Evolutionary conservation across 2,888 invertebrate genomes (phyloP).

Genomic region (Galerucella nymphaeae): DNA sequence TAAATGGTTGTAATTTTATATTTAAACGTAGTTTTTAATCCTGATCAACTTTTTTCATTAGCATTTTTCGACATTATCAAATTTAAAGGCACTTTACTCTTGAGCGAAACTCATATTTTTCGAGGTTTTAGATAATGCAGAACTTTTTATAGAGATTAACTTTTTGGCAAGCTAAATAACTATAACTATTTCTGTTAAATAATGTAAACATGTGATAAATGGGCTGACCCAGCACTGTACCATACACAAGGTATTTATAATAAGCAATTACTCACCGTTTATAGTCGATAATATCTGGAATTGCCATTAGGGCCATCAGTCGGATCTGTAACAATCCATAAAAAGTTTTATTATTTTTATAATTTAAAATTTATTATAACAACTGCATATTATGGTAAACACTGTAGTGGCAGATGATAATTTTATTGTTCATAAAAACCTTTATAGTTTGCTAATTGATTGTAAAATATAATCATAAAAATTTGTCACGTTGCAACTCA

Average conservation of each 20-base stretch:
- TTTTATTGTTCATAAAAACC: slow-evolving; percentile 19
- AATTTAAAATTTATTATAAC: slow-evolving; percentile 35
- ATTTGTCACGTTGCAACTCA: background rate
- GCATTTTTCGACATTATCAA: too few relatives aligned
- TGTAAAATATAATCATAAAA: slow-evolving; percentile 6
- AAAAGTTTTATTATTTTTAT: slow-evolving; percentile 39
- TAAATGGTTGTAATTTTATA: too few relatives aligned
- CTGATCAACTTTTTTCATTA: too few relatives aligned
- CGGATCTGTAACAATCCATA: slow-evolving; percentile 51
- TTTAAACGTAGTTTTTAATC: too few relatives aligned
- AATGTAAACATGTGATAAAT: background rate
- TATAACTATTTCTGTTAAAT: too few relatives aligned
- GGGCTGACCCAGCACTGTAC: background rate
- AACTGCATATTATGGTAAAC: slow-evolving; percentile 12
- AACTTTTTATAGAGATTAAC: too few relatives aligned
- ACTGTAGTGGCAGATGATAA: slow-evolving; percentile 4
- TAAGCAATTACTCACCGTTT: slow-evolving; percentile 52
- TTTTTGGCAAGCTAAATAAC: too few relatives aligned
- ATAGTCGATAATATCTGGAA: slow-evolving; percentile 28
- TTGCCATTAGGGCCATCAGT: slow-evolving; percentile 35
- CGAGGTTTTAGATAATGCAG: too few relatives aligned
- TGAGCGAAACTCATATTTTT: too few relatives aligned
- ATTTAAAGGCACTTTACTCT: too few relatives aligned
- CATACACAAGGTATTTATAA: slow-evolving; percentile 43
- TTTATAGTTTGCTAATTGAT: slow-evolving; percentile 16